phyloP scores from a whole-genome alignment of 2,888 invertebrate species.

The Limnephilus marmoratus region DNA sequence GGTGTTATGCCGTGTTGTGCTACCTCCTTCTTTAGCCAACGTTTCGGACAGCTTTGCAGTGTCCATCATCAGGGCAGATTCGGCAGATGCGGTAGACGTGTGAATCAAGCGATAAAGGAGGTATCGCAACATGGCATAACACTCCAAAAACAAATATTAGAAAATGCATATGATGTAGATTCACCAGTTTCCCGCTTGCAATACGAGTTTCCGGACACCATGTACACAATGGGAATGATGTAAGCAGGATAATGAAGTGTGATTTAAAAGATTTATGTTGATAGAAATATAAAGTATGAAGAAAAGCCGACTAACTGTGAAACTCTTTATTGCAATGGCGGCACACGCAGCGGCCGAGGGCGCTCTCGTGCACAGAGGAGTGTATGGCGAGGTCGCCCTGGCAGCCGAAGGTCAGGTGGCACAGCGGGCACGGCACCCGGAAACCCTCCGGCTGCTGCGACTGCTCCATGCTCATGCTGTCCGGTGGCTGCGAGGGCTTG shows the following conservation, averaged over 20 bases:
- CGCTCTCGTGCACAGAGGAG: constrained; percentile 71
- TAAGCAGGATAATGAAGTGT: background rate
- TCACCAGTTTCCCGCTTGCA: no score
- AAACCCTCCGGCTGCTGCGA: constrained; percentile 53
- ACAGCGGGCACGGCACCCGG: constrained; percentile 71
- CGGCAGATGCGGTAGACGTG: no score
- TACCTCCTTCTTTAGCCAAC: no score
- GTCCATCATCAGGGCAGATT: no score
- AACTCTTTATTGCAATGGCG: constrained; percentile 75
- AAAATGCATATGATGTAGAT: no score
- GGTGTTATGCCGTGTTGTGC: no score
- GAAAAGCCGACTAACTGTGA: constrained; percentile 70
- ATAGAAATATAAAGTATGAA: background rate
- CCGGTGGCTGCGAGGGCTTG: background rate
- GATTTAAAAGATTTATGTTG: background rate
- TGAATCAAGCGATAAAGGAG: no score
- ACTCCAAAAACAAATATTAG: no score
- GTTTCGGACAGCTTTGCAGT: no score
- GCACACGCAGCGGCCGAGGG: constrained; percentile 72
- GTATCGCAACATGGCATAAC: no score
- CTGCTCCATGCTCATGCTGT: constrained; percentile 3
- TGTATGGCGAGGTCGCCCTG: constrained; percentile 76
- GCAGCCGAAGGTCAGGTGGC: constrained; percentile 74
- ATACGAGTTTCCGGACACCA: no score
- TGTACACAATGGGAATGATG: background rate